Conservation (phyloP, 2,113 vertebrate species). For the Gymnobelideus leadbeateri region DNA sequence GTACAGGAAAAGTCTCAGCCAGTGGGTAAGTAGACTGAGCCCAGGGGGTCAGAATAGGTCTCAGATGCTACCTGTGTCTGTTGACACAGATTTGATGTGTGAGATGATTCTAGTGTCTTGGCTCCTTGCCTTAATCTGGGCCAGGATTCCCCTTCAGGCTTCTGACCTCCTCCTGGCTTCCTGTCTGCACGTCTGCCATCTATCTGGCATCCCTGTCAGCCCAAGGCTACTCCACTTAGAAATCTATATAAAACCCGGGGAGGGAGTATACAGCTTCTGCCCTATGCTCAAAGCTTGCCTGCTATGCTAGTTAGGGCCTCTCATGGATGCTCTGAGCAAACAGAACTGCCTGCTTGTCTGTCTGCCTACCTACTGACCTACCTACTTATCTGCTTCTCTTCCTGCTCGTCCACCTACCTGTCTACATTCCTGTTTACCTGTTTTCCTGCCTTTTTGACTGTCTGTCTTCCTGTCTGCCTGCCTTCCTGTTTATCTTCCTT, state of each 20-base stretch:
- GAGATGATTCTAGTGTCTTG: neutral
- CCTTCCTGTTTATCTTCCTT: neutral
- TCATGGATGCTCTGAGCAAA: neutral
- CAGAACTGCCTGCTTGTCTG: neutral
- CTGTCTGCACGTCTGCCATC: neutral
- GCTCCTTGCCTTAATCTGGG: neutral
- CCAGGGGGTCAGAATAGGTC: neutral
- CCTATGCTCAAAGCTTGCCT: neutral
- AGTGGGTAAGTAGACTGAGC: neutral
- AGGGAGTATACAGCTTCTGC: neutral
- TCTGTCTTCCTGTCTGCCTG: neutral
- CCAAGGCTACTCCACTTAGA: neutral
- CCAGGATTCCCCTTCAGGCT: neutral
- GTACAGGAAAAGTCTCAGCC: neutral
- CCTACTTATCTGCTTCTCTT: neutral
- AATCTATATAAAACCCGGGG: neutral
- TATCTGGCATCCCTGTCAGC: neutral
- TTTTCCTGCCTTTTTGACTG: neutral
- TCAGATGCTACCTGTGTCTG: neutral
- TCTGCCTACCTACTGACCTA: neutral
- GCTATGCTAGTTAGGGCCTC: neutral
- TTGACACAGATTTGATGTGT: neutral
- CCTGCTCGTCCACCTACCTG: neutral
- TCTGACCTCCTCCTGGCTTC: neutral
- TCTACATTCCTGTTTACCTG: neutral